Evolutionary conservation across 2,797 vertebrate genomes (phyloP), one percentile per base, ranked within the genome.

Genomic region (Anguilla pacifica): DNA sequence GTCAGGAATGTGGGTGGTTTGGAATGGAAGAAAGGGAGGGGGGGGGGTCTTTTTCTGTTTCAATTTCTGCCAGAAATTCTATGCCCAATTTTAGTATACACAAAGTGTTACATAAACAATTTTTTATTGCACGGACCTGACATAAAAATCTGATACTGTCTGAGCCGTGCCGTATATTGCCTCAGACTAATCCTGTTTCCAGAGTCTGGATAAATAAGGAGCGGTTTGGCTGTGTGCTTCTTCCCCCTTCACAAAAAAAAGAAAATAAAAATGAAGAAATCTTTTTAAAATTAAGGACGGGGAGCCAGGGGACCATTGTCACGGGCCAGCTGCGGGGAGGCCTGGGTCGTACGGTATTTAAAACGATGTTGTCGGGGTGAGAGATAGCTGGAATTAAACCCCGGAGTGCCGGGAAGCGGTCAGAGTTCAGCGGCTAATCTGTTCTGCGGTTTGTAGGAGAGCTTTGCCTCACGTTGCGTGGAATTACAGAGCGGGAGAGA

Each of bases 241-340:
- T 90, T 89, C 90, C 88, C 91, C 84, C 82, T 4, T 15, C 13
- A 72, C 2, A 28, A 13, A 72, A 31, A 31, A 72, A 77, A 39
- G 3, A 35, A 35, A 74, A 13, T 74, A 28, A 6, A 77, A 77
- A 39, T 77, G 55, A 1, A 57, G 55, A 57, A 57, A 57, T 55
- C 9, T 9, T 51, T 51, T 51, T 57, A 91, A 92, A 89, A 94
- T 91, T 89, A 89, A 89, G 90, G 89, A 88, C 88, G 89, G 70
- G 85, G 88, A 91, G 86, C 88, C 88, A 92, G 83, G 88, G 86
- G 89, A 90, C 88, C 90, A 86, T 88, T 94, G 93, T 93, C 89
- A 81, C 88, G 90, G 86, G 90, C 89, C 90, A 91, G 90, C 91
- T 90, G 85, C 64, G n/a, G 79, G 87, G 64, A 91, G 89, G 85